Evolutionary conservation across 64 coral and sea anemone genomes (phyloP), one percentile per base, ranked within the genome.

Genomic region (Actinia tenebrosa): DNA sequence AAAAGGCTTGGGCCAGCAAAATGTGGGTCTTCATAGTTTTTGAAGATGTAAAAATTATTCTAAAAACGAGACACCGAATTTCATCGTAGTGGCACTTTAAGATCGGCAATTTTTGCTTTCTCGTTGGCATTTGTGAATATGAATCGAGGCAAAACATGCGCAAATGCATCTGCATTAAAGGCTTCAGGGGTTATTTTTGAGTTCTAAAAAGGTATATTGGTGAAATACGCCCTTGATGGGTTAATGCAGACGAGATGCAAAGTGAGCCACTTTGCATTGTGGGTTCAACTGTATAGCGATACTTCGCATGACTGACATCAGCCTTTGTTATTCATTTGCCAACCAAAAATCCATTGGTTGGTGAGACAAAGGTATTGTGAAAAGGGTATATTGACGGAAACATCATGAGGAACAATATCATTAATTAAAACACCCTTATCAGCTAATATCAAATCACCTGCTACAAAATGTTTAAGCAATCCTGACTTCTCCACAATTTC

Each of bases 401-500:
- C 30, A 37, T 37, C 30, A 37, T 37, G 30, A 37, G 30, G 30
- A 37, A 37, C 30, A 37, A 37, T 75, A 56, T 79, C 86, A 26
- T 78, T 68, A 59, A 88, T 88, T 7, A 79, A 59, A 23, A 88
- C 77, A 6, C 72, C 72, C 53, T 88, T 80, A 42, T 88, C 72
- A 5, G 54, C 86, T 37, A 88, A 55, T 2, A 88, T 80, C 72
- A 88, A 19, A 18, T 88, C 86, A 60, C 72, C 86, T 18, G 10
- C 30, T 44, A 18, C 86, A 50, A 88, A 22, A 88, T 80, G 86
- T 20, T 78, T 87, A 19, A 87, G 17, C 7, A 87, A 72, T 45
- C 25, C 85, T 68, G 85, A 50, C 18, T 87, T 45, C 45, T 58
- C 60, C 3, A 87, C 59, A 44, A 87, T 47, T 3, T 72, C 59